These are phyloP conservation scores for Alligator mississippiensis DNA, from an alignment of 2,113 vertebrate species.

Conservation along the genomic window DNA sequence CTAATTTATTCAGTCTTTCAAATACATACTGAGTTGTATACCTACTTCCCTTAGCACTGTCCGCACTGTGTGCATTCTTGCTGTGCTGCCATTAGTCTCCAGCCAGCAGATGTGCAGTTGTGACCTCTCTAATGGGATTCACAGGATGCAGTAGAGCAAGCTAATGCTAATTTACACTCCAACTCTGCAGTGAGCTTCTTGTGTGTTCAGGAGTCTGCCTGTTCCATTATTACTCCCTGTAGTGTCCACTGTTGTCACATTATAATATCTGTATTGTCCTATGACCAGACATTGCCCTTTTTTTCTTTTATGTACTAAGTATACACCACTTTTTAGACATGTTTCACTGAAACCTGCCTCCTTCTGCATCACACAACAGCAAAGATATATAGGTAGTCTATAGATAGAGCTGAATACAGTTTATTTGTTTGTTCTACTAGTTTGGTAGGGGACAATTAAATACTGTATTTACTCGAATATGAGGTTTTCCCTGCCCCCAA, in stretches of 20 bases:
- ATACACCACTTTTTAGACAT: background rate
- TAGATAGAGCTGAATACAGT: background rate
- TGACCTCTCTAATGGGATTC: background rate
- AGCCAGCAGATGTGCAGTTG: constrained; percentile 2
- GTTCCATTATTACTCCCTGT: background rate
- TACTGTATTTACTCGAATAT: too few species aligned
- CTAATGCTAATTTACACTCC: background rate
- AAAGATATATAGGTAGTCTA: background rate
- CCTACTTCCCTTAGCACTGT: background rate
- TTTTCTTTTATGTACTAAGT: background rate
- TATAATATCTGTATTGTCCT: background rate
- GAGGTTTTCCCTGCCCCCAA: too few species aligned
- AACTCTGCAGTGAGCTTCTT: background rate
- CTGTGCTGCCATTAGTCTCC: background rate
- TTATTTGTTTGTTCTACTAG: background rate
- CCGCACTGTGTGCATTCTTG: background rate
- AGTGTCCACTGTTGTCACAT: background rate
- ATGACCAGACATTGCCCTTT: background rate
- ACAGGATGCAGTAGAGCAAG: background rate
- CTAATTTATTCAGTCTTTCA: background rate
- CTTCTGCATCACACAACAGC: background rate
- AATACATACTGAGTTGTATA: fast-evolving
- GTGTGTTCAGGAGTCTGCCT: background rate
- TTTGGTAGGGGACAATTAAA: too few species aligned
- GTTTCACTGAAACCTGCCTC: background rate